These are phyloP conservation scores for Anas platyrhynchos DNA, from an alignment of 2,113 vertebrate species.

Conservation along the genomic window DNA sequence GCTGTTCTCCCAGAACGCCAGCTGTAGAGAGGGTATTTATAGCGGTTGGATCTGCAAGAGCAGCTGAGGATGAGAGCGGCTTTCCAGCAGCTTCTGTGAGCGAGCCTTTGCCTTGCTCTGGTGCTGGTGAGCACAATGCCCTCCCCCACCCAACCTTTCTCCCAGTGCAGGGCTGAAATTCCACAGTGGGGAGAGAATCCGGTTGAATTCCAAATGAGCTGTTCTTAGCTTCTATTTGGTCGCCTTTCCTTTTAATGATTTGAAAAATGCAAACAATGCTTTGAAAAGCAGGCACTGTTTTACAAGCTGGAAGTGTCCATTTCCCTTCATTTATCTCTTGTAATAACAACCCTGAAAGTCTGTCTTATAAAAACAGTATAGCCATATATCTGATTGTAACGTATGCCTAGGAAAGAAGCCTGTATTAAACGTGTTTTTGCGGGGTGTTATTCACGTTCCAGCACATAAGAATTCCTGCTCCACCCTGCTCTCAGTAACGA, in stretches of 20 bases:
- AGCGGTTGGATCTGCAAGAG: constrained; percentile 63
- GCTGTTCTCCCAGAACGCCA: constrained; percentile 44
- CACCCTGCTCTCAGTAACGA: constrained; percentile 41
- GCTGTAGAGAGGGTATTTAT: constrained; percentile 73
- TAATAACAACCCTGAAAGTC: constrained; percentile 58
- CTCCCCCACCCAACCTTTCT: constrained; percentile 59
- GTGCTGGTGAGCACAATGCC: not conserved
- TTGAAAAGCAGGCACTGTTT: constrained; percentile 41
- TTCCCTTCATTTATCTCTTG: constrained; percentile 68
- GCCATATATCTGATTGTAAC: constrained; percentile 26
- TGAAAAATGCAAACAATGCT: constrained; percentile 69
- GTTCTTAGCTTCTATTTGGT: constrained; percentile 49
- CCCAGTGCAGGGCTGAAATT: constrained; percentile 42
- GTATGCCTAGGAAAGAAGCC: constrained; percentile 22
- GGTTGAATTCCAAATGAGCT: constrained; percentile 65
- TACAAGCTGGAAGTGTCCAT: constrained; percentile 59
- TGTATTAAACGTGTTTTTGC: constrained; percentile 28
- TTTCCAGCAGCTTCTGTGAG: constrained; percentile 72
- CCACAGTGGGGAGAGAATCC: constrained; percentile 57
- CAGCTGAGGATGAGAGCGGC: constrained; percentile 72
- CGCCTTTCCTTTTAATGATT: constrained; percentile 66
- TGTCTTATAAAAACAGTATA: constrained; percentile 8
- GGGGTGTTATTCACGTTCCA: constrained; percentile 52
- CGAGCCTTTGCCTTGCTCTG: not conserved
- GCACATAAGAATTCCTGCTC: constrained; percentile 46